Evolutionary conservation across 2,888 invertebrate species (phyloP).

Genomic region (Cynaeus angustus): DNA sequence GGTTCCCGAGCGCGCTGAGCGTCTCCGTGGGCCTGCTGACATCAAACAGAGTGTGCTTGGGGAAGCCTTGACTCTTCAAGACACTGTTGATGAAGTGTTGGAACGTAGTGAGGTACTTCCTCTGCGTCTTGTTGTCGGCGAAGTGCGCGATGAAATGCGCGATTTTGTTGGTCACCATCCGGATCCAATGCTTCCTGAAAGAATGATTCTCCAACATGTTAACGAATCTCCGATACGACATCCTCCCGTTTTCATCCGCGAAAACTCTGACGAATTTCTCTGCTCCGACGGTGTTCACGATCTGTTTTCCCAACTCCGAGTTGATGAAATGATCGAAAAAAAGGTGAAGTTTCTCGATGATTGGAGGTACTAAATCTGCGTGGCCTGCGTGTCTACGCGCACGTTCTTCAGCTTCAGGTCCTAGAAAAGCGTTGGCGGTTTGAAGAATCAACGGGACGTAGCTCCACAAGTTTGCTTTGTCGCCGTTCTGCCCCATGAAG

Average conservation of each 20-base stretch:
- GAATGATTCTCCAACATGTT: conserved; percentile 87
- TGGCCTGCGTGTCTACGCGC: conserved; percentile 81
- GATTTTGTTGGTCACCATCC: conserved; percentile 82
- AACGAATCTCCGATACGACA: conserved; percentile 83
- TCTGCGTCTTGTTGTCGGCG: conserved; percentile 84
- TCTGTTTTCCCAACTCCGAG: conserved; percentile 83
- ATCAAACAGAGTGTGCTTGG: conserved; percentile 82
- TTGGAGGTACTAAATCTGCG: conserved; percentile 82
- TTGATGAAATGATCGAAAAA: conserved; percentile 87
- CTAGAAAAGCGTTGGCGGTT: conserved; percentile 76
- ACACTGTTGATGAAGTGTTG: conserved; percentile 85
- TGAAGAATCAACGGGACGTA: conserved; percentile 81
- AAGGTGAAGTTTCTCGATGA: conserved; percentile 80
- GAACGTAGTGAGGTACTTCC: conserved; percentile 74
- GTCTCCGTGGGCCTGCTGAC: conserved; percentile 81
- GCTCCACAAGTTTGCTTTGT: conserved; percentile 67
- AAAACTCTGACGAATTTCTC: conserved; percentile 81
- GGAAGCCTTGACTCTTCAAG: conserved; percentile 84
- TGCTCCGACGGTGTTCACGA: conserved; percentile 84
- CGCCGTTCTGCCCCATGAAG: conserved; percentile 53
- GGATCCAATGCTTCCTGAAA: conserved; percentile 87
- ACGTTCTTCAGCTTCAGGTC: conserved; percentile 76
- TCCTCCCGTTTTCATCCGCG: conserved; percentile 79
- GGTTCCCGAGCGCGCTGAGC: conserved; percentile 80
- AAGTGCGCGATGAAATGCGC: conserved; percentile 83